These are phyloP conservation scores for Meteorus colon DNA, from an alignment of 2,888 invertebrate genomes.

Conservation along the genomic window DNA sequence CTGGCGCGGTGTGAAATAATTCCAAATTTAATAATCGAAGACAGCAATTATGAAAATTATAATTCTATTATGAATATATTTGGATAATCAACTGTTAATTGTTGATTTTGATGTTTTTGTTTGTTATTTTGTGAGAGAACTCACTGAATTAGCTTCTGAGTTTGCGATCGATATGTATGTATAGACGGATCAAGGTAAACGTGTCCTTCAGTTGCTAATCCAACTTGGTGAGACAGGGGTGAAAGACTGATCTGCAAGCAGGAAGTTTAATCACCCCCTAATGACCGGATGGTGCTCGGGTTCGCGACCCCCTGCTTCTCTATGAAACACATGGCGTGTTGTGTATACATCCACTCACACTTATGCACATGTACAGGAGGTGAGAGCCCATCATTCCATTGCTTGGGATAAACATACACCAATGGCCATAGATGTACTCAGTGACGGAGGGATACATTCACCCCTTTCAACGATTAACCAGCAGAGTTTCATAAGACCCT, in stretches of 20 bases:
- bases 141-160: not conserved
- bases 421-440: not conserved
- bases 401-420: slow-evolving; percentile 15
- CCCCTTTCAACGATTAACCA: slow-evolving; percentile 1
- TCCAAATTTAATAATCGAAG: not conserved
- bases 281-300: slow-evolving; percentile 43
- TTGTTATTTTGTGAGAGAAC: not conserved
- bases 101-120: not conserved
- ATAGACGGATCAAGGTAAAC: not conserved
- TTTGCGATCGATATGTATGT: not conserved
- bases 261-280: slow-evolving; percentile 51
- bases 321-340: slow-evolving; percentile 39
- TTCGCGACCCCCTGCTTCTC: slow-evolving; percentile 34
- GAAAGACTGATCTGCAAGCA: slow-evolving; percentile 24
- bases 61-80: no score
- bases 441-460: not conserved
- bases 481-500: not conserved
- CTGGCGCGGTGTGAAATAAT: slow-evolving; percentile 4
- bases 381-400: not conserved
- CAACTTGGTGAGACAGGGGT: slow-evolving; percentile 11
- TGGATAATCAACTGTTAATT: no score
- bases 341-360: slow-evolving; percentile 19
- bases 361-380: not conserved
- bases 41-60: not conserved
- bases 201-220: slow-evolving; percentile 6